Base-by-base conservation (phyloP, 2,888 invertebrate genomes). In the Acanthosepion pharaonis region DNA sequence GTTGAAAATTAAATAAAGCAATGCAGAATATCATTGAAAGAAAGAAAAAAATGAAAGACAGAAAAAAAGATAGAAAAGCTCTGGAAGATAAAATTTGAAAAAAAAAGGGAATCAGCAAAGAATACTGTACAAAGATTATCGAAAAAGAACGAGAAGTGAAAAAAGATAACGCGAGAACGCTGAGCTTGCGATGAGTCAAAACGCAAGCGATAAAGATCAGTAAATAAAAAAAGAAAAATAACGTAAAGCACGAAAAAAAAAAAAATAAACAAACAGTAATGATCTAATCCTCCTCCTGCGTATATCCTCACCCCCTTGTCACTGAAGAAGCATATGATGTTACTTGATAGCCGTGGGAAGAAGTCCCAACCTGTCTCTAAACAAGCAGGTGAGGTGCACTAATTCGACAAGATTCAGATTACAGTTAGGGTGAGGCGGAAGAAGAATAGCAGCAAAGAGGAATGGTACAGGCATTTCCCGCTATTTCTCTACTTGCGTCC, bases 301-400 rank as follows among this genome's bases (percentile, higher is more conserved):
- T n/a, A 9, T n/a, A 33, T 11, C 78, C n/a, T 78, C n/a, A 11
- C n/a, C 42, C 78, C 78, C 78, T 33, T n/a, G 78, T 78, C n/a
- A n/a, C 78, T 33, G 78, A 33, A 78, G n/a, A 78, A n/a, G 78
- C 78, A 28, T 9, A 23, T 78, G 78, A n/a, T 78, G 78, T 78
- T 78, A 78, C n/a, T n/a, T n/a, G 78, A 78, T 78, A 78, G n/a
- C 78, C 78, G 78, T 78, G 78, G 78, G 78, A 78, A 78, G 78
- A 15, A n/a, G 9, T n/a, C n/a, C 18, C 78, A 78, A 78, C 78
- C 78, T 78, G 78, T 78, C 78, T 78, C 11, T 11, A n/a, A 78
- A 18, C 78, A 78, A n/a, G 78, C 78, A 78, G 78, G 78, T 78
- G 78, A 78, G 78, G n/a, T 78, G 78, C 33, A 78, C 78, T 78